Percentiles rank a stretch among this genome's conserved stretches.
Evolutionary conservation across 2,888 invertebrate genomes (phyloP).

Genomic region (Melikaiella ostensackeni): DNA sequence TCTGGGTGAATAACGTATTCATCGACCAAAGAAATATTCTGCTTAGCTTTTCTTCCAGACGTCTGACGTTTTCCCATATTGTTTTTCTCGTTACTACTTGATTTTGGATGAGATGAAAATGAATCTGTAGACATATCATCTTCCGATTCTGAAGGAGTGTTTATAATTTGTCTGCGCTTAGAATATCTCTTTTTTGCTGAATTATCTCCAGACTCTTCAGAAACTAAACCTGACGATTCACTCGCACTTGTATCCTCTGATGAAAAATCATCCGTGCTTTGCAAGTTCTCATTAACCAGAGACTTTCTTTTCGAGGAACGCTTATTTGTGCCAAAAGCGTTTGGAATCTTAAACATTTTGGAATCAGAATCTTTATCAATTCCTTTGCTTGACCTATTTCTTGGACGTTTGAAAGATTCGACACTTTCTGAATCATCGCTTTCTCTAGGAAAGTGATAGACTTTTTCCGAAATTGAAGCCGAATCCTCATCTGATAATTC

Average conservation of each 20-base stretch:
- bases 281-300: conserved; percentile 49
- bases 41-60: conserved; percentile 46
- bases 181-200: conserved; percentile 28
- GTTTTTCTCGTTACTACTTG: background rate
- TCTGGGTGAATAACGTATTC: conserved; percentile 54
- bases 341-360: conserved; percentile 66
- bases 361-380: conserved; percentile 30
- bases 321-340: conserved; percentile 59
- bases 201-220: background rate
- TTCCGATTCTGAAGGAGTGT: conserved; percentile 15
- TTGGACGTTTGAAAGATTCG: background rate
- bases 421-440: conserved; percentile 27
- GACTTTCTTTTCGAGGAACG: conserved; percentile 59
- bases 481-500: conserved; percentile 31
- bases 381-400: background rate
- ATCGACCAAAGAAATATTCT: conserved; percentile 56
- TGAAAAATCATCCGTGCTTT: background rate
- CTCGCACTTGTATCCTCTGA: conserved; percentile 18
- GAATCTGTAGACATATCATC: conserved; percentile 12
- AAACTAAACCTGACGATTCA: conserved; percentile 3
- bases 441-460: conserved; percentile 7
- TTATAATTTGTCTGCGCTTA: background rate
- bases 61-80: conserved; percentile 23
- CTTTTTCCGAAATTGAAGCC: background rate
- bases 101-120: background rate